These are phyloP conservation scores for Gambelia wislizenii DNA, from an alignment of 2,797 vertebrate genomes.

Conservation along the genomic window DNA sequence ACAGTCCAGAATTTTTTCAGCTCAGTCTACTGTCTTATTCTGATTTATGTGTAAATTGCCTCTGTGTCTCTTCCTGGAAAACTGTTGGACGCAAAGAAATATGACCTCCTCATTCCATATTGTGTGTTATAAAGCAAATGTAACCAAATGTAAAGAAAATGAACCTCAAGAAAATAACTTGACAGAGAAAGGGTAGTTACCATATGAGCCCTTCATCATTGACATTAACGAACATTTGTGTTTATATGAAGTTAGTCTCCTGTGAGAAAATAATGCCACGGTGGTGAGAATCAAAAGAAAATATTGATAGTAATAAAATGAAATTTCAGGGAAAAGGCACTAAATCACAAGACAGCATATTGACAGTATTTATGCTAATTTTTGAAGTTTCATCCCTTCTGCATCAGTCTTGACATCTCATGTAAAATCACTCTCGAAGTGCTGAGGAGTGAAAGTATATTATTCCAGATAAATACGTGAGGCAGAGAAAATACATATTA, in stretches of 20 bases:
- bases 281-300: conserved; percentile 62
- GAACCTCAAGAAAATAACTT: conserved; percentile 31
- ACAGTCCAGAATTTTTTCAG: background rate
- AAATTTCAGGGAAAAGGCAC: conserved; percentile 65
- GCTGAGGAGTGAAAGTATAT: conserved; percentile 61
- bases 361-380: conserved; percentile 73
- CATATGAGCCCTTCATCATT: conserved; percentile 46
- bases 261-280: conserved; percentile 66
- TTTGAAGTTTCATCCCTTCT: conserved; percentile 65
- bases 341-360: conserved; percentile 65
- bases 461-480: conserved; percentile 39
- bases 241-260: conserved; percentile 72
- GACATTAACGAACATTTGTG: conserved; percentile 58
- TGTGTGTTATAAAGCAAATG: conserved; percentile 59
- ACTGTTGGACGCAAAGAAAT: background rate
- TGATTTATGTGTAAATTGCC: background rate
- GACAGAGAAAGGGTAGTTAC: conserved; percentile 40
- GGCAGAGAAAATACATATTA: conserved; percentile 41
- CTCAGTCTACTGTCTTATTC: background rate
- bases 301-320: conserved; percentile 73
- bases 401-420: conserved; percentile 63
- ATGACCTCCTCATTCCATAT: background rate
- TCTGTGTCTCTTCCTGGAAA: background rate
- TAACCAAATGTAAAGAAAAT: conserved; percentile 50
- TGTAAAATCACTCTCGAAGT: conserved; percentile 65